Percentiles rank a stretch among this genome's conserved stretches.
Conservation (phyloP, 1,140 invertebrate genomes). For the Hormaphis cornu region DNA sequence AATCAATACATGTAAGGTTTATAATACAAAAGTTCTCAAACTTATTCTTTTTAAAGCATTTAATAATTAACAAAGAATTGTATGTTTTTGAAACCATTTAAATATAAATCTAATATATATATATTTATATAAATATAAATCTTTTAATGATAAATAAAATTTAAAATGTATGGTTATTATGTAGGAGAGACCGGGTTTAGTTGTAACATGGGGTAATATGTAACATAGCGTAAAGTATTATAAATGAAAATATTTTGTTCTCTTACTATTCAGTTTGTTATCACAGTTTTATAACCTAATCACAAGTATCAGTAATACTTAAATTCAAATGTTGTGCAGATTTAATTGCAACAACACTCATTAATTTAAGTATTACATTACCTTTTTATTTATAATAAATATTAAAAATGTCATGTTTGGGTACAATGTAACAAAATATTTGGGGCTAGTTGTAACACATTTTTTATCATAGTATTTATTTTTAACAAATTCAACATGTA, state of each 20-base stretch:
- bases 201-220: neutral
- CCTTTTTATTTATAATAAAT: neutral
- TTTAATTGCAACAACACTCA: neutral
- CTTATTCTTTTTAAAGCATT: too few species aligned
- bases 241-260: neutral
- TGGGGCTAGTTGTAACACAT: neutral
- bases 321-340: neutral
- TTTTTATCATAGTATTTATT: neutral
- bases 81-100: too few species aligned
- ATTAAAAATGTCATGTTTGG: neutral
- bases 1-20: too few species aligned
- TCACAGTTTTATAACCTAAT: neutral
- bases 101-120: too few species aligned
- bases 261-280: neutral
- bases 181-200: neutral
- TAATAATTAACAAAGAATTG: too few species aligned
- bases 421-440: neutral
- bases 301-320: neutral
- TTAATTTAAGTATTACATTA: neutral
- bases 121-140: too few species aligned
- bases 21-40: too few species aligned
- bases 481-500: neutral
- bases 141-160: too few species aligned
- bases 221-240: neutral
- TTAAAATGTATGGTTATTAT: too few species aligned